phyloP scores from a whole-genome alignment of 1,140 invertebrate genomes.

The Euschistus heros region DNA sequence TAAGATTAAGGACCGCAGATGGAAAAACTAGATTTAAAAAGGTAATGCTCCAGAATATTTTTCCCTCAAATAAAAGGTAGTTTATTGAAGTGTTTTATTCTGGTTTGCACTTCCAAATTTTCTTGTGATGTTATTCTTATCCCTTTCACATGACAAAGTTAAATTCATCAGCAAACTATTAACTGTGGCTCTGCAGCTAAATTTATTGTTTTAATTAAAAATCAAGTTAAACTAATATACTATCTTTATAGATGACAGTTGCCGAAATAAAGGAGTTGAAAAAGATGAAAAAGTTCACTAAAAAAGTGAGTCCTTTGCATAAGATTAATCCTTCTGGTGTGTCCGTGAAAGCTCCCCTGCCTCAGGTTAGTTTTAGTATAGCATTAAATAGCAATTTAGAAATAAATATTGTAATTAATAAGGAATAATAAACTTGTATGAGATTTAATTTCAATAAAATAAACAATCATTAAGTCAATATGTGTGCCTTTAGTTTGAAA shows the following conservation, averaged over 20 bases:
- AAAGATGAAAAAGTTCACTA: constrained; percentile 7
- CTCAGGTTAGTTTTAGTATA: no score
- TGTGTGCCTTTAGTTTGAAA: no score
- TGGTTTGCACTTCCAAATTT: not conserved
- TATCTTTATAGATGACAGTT: constrained; percentile 19
- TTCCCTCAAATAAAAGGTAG: not conserved
- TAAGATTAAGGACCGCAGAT: constrained; percentile 13
- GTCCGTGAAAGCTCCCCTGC: no score
- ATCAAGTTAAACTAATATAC: not conserved
- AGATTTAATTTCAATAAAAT: no score
- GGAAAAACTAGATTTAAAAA: constrained; percentile 20
- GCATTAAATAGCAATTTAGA: no score
- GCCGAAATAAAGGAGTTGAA: constrained; percentile 19
- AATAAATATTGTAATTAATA: no score
- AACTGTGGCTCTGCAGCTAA: no score
- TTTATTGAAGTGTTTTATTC: not conserved
- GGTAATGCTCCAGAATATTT: not conserved
- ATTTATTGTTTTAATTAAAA: not conserved
- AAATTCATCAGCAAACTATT: not conserved
- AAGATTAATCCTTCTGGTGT: no score
- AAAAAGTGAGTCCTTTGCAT: no score
- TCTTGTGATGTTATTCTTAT: not conserved
- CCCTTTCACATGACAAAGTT: not conserved
- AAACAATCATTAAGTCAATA: no score
- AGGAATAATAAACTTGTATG: no score